Evolutionary conservation across 2,113 vertebrate genomes (phyloP), one percentile per base, ranked within the genome.

Genomic region (Lota lota): DNA sequence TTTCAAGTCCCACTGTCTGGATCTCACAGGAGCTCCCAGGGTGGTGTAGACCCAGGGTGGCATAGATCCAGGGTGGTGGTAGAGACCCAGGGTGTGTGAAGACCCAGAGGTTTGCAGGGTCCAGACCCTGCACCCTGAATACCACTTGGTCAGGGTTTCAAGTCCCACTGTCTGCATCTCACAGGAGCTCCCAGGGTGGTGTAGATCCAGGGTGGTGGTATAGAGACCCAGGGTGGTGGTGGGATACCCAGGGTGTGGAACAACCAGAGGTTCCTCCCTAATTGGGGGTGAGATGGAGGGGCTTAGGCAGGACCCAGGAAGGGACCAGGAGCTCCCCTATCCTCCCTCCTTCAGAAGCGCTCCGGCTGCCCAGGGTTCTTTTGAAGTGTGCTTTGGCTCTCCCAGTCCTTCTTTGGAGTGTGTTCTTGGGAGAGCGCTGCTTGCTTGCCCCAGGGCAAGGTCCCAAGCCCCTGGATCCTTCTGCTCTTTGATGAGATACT

Each of bases 401-500:
- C 79, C 63, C 70, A 85, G 79, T 82, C 75, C 84, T 83, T 87
- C 91, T 91, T 90, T 90, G 90, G 90, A 93, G 86, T 89, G 88
- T 90, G 89, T 93, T 91, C 92, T 92, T 92, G 91, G 90, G 92
- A 92, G 91, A 92, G 88, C 89, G 72, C 70, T 79, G 89, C 89
- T 90, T 89, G 91, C 90, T 92, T 87, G 91, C 92, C 92, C 89
- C 74, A 79, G 88, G 92, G 92, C 91, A 83, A 84, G 90, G 91
- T 91, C 90, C 88, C 91, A 91, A 92, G 92, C 91, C 91, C 89
- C 75, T 74, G 84, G 90, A 92, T 93, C 90, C 85, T 76, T 79
- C 84, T 85, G 86, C 84, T 88, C 91, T 93, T 93, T 93, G 92
- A 93, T 93, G 89, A 83, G 90, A 92, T 92, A 89, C 91, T 90